Evolutionary conservation across 2,113 vertebrate genomes (phyloP).

Genomic region (Edolisoma coerulescens): DNA sequence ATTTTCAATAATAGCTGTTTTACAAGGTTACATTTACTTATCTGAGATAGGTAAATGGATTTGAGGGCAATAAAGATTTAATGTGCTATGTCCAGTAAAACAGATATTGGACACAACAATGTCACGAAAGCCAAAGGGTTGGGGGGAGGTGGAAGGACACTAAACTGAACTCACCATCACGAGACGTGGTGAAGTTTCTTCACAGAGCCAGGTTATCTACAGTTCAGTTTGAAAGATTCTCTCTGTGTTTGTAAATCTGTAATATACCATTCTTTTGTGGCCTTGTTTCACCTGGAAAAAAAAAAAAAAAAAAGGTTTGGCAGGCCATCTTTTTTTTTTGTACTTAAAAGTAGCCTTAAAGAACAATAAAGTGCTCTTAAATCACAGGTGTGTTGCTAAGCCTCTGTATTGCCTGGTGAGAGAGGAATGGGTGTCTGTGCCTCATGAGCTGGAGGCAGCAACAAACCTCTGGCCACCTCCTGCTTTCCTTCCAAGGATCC

Average conservation of each 20-base stretch:
- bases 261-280: conserved; percentile 87
- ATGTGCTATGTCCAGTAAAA: background rate
- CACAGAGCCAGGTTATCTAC: conserved; percentile 76
- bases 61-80: conserved; percentile 56
- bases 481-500: background rate
- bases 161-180: background rate
- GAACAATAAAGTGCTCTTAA: conserved; percentile 99
- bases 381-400: conserved; percentile 66
- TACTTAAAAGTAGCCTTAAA: conserved; percentile 99
- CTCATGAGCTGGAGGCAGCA: accelerated
- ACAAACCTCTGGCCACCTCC: accelerated
- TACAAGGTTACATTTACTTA: conserved; percentile 63
- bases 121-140: conserved; percentile 42
- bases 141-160: conserved; percentile 39
- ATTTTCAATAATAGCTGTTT: conserved; percentile 48
- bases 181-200: conserved; percentile 20
- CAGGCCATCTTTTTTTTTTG: conserved; percentile 98
- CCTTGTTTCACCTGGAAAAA: conserved; percentile 85
- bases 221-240: conserved; percentile 69
- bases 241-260: conserved; percentile 88
- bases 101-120: background rate
- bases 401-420: background rate
- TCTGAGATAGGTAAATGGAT: conserved; percentile 74
- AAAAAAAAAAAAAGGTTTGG: conserved; percentile 87
- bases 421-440: too few species aligned